phyloP scores from a whole-genome alignment of 2,113 vertebrate species.

The Psittacus erithacus region DNA sequence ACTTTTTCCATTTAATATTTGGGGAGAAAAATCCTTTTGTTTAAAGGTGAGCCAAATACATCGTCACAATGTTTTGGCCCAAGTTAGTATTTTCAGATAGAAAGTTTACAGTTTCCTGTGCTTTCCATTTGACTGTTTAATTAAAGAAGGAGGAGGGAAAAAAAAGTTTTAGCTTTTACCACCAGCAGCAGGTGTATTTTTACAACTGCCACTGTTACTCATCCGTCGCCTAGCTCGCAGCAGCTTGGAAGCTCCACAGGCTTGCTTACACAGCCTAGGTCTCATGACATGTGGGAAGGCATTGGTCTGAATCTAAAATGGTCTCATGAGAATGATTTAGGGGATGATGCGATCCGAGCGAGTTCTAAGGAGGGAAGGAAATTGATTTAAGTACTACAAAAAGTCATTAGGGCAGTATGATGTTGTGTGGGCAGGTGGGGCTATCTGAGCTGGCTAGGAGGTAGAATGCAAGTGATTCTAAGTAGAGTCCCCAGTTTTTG shows the following conservation, averaged over 20 bases:
- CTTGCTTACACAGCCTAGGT: neutral
- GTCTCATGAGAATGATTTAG: neutral
- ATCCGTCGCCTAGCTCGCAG: neutral
- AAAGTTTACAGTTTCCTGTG: constrained; percentile 48
- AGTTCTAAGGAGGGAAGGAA: neutral
- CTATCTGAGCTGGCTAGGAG: neutral
- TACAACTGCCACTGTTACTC: neutral
- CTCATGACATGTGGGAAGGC: neutral
- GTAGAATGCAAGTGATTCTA: neutral
- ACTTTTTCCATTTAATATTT: constrained; percentile 65
- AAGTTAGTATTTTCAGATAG: constrained; percentile 10
- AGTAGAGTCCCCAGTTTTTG: neutral
- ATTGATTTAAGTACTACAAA: neutral
- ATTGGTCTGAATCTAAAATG: neutral
- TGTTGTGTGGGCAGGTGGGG: neutral
- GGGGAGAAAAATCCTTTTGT: constrained; percentile 25
- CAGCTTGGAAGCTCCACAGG: neutral
- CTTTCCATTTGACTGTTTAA: constrained; percentile 15
- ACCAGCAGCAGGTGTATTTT: constrained; percentile 20
- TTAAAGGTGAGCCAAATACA: constrained; percentile 40
- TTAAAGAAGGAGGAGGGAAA: neutral
- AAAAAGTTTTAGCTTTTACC: neutral
- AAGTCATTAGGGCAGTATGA: neutral
- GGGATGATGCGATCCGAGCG: neutral
- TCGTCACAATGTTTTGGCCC: neutral